Conservation (phyloP, 2,797 vertebrate species). For the Menidia menidia region DNA sequence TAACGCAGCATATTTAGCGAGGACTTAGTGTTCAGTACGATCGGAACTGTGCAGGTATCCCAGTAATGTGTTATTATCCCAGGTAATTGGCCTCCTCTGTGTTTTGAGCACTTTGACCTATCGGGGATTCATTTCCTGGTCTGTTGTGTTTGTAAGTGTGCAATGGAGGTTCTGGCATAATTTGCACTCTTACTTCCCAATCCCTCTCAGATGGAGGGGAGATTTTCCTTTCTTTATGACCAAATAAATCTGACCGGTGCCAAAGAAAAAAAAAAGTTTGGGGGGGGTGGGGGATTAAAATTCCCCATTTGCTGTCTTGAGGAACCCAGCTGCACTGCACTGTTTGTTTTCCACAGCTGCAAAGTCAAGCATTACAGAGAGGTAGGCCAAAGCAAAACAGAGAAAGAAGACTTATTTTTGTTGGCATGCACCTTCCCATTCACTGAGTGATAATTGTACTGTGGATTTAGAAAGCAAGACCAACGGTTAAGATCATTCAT, state of each 20-base stretch:
- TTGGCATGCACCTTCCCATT: slow-evolving; percentile 68
- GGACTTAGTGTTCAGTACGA: slow-evolving; percentile 23
- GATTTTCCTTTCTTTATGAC: slow-evolving; percentile 82
- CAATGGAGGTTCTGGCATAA: slow-evolving; percentile 70
- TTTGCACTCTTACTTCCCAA: slow-evolving; percentile 71
- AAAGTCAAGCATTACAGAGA: slow-evolving; percentile 66
- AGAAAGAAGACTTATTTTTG: slow-evolving; percentile 80
- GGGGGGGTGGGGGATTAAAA: slow-evolving; percentile 82
- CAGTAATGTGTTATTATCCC: slow-evolving; percentile 58
- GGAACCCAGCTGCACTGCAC: slow-evolving; percentile 84
- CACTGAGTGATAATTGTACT: slow-evolving; percentile 72
- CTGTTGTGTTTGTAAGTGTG: slow-evolving; percentile 69
- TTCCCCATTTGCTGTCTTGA: slow-evolving; percentile 84
- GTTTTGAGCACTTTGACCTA: slow-evolving; percentile 73
- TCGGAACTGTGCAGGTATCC: slow-evolving; percentile 54
- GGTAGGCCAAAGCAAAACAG: slow-evolving; percentile 74
- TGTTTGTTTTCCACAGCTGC: slow-evolving; percentile 87
- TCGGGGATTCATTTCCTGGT: slow-evolving; percentile 76
- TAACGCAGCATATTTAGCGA: slow-evolving; percentile 35
- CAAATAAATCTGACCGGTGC: slow-evolving; percentile 84
- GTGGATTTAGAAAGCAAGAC: slow-evolving; percentile 63
- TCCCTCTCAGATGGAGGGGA: slow-evolving; percentile 72
- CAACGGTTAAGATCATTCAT: slow-evolving; percentile 58
- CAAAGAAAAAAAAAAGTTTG: slow-evolving; percentile 72
- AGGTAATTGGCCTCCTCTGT: slow-evolving; percentile 61